Percentiles rank a stretch among this genome's conserved stretches.
Evolutionary conservation across 2,797 vertebrate genomes (phyloP).

Genomic region (Myripristis jacobus): DNA sequence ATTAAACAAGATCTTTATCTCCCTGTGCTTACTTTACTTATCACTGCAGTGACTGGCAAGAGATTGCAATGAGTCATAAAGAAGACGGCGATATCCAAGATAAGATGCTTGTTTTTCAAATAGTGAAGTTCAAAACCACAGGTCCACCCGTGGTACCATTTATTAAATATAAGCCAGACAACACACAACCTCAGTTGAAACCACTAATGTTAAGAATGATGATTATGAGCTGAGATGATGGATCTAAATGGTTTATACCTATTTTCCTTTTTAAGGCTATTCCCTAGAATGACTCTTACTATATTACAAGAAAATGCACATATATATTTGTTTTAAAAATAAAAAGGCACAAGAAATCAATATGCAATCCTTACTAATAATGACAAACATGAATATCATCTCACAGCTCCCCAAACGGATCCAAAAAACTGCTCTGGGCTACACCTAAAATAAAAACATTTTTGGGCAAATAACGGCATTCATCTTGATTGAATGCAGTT

Average conservation of each 20-base stretch:
- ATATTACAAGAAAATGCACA: background rate
- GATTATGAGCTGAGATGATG: background rate
- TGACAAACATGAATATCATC: background rate
- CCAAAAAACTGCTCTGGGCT: background rate
- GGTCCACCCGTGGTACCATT: too few species aligned
- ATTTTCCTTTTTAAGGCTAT: background rate
- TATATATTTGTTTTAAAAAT: too few species aligned
- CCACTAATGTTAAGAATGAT: background rate
- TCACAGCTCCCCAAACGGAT: background rate
- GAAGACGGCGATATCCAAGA: background rate
- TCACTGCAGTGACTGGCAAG: background rate
- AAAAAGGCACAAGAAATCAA: background rate
- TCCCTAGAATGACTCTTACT: background rate
- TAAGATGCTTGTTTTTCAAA: background rate
- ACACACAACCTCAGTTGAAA: background rate
- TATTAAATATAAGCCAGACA: background rate
- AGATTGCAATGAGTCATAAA: background rate
- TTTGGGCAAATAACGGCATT: slow-evolving; percentile 4
- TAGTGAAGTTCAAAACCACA: background rate
- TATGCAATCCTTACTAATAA: background rate
- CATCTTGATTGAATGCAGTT: slow-evolving; percentile 20
- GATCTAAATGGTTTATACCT: background rate
- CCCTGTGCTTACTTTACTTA: background rate
- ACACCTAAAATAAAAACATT: slow-evolving; percentile 12
- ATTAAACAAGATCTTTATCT: background rate